phyloP scores from a whole-genome alignment of 2,888 invertebrate genomes.

The Suillia variegata region DNA sequence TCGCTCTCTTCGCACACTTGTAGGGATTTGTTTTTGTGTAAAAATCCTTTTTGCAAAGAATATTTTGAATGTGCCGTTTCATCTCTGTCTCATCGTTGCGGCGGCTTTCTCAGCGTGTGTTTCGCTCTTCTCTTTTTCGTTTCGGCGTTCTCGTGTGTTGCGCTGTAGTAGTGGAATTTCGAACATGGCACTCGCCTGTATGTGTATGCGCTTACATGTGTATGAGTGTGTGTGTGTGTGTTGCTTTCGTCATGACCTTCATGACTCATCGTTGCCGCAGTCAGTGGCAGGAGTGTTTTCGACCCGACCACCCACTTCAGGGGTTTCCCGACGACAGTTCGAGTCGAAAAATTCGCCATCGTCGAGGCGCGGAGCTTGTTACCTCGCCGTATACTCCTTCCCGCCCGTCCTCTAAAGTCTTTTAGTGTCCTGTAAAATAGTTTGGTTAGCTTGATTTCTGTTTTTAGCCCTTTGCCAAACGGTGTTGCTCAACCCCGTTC shows the following conservation, averaged over 20 bases:
- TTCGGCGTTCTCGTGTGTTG: too few species aligned
- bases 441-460: too few species aligned
- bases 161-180: slow-evolving; percentile 31
- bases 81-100: slow-evolving; percentile 7
- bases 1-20: too few species aligned
- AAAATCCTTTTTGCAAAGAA: too few species aligned
- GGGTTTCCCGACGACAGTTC: slow-evolving; percentile 43
- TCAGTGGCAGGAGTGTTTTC: slow-evolving; percentile 30
- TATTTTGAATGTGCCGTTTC: slow-evolving; percentile 14
- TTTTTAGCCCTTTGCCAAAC: too few species aligned
- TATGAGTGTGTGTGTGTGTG: slow-evolving; percentile 25
- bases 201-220: slow-evolving; percentile 2
- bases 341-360: too few species aligned
- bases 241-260: slow-evolving; percentile 61
- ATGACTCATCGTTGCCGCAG: slow-evolving; percentile 59
- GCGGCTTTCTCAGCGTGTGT: slow-evolving; percentile 5
- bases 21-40: too few species aligned
- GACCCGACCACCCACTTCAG: slow-evolving; percentile 31
- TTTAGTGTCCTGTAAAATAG: too few species aligned
- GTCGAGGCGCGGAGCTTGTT: too few species aligned
- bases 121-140: slow-evolving; percentile 18
- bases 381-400: too few species aligned
- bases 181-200: slow-evolving; percentile 25
- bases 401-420: too few species aligned
- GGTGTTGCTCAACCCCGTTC: too few species aligned